phyloP scores from a whole-genome alignment of 1,140 invertebrate genomes.

The Drosophila nikananu region DNA sequence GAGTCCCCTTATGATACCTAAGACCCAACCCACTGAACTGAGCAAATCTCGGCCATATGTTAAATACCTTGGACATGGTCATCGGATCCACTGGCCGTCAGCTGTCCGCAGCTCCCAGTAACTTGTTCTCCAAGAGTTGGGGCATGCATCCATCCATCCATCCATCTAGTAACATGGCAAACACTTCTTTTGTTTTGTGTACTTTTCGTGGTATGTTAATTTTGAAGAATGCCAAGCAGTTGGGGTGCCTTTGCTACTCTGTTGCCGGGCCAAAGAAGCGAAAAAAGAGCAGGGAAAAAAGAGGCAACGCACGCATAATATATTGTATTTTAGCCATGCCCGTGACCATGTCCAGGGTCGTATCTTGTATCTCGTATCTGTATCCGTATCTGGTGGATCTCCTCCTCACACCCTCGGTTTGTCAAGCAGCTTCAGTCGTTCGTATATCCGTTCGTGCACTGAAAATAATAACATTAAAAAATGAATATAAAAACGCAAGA shows the following conservation, averaged over 20 bases:
- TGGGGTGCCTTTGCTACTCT: constrained; percentile 23
- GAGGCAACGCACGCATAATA: constrained; percentile 56
- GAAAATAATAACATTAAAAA: not conserved
- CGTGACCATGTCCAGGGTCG: constrained; percentile 77
- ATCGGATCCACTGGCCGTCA: constrained; percentile 33
- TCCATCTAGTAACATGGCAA: constrained; percentile 34
- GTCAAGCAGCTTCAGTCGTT: constrained; percentile 70
- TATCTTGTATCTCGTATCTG: constrained; percentile 67
- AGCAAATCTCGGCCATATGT: constrained; percentile 33
- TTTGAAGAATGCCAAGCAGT: constrained; percentile 58
- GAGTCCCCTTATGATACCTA: not conserved
- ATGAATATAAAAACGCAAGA: not conserved
- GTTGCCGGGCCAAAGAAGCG: constrained; percentile 51
- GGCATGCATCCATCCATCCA: constrained; percentile 21
- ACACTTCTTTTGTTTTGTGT: constrained; percentile 50
- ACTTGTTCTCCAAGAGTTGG: constrained; percentile 31
- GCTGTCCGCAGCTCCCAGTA: constrained; percentile 15
- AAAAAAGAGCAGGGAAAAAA: constrained; percentile 25
- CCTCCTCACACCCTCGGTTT: constrained; percentile 17
- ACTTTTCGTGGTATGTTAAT: constrained; percentile 71
- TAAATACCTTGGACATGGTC: constrained; percentile 18
- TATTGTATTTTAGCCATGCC: constrained; percentile 64
- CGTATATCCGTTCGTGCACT: constrained; percentile 55
- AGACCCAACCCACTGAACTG: constrained; percentile 13
- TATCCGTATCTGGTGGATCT: constrained; percentile 64